These are phyloP conservation scores for Leucania comma DNA, from an alignment of 2,888 invertebrate genomes.

Conservation along the genomic window DNA sequence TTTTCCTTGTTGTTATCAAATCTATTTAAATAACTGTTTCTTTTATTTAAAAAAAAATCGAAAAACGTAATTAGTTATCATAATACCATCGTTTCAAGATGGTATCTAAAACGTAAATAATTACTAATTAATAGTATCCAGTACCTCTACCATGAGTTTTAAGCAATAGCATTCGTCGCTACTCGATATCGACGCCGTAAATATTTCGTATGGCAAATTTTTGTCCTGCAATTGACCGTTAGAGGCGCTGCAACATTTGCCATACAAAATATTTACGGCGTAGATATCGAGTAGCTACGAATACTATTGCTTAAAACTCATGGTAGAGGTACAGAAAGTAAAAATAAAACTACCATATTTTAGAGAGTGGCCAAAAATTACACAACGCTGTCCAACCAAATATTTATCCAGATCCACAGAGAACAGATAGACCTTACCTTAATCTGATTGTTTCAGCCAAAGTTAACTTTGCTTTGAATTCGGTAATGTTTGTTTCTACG, in stretches of 20 bases:
- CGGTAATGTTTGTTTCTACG: conserved; percentile 25
- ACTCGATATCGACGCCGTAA: no score
- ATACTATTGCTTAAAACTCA: no score
- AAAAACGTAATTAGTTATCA: not conserved
- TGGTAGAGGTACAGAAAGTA: not conserved
- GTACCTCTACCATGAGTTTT: no score
- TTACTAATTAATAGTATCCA: no score
- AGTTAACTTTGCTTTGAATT: conserved; percentile 24
- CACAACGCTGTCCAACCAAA: conserved; percentile 20
- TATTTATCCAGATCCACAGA: conserved; percentile 28
- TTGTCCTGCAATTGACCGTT: no score
- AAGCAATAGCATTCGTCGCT: no score
- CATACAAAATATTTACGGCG: no score
- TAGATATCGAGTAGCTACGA: no score
- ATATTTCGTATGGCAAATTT: no score
- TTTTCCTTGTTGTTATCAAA: not conserved
- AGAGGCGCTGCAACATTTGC: no score
- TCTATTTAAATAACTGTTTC: not conserved
- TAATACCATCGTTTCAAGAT: no score
- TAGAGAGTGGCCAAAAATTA: not conserved
- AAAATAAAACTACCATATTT: not conserved
- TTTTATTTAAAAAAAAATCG: not conserved
- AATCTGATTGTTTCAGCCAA: conserved; percentile 28
- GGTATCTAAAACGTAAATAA: not conserved
- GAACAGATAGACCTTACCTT: conserved; percentile 27